Percentiles rank a stretch among this genome's conserved stretches.
Conservation (phyloP, 2,113 vertebrate species). For the Theropithecus gelada region DNA sequence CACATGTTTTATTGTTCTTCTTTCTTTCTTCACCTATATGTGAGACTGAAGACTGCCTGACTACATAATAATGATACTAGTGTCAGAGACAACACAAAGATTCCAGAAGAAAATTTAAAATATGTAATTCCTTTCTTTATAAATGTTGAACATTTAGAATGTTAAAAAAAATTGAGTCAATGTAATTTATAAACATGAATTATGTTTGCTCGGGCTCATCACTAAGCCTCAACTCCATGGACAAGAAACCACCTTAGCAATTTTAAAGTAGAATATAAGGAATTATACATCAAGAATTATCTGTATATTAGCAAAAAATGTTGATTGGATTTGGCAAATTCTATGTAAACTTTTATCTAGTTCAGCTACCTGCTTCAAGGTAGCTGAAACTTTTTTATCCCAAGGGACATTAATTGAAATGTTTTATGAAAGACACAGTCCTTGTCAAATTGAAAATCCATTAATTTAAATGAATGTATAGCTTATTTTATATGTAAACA, state of each 20-base stretch:
- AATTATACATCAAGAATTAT: neutral
- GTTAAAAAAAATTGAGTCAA: neutral
- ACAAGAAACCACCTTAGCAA: neutral
- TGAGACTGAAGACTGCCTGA: neutral
- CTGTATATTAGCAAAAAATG: neutral
- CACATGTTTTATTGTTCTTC: neutral
- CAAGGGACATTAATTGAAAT: neutral
- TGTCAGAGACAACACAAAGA: neutral
- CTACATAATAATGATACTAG: neutral
- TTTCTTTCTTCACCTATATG: neutral
- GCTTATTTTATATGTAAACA: neutral
- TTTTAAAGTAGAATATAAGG: neutral
- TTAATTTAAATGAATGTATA: slow-evolving; percentile 21
- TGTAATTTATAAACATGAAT: neutral
- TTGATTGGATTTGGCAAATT: neutral
- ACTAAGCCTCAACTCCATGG: neutral
- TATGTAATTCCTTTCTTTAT: neutral
- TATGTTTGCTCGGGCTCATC: neutral
- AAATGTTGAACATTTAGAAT: neutral
- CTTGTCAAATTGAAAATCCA: neutral
- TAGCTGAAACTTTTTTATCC: neutral
- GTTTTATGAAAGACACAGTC: neutral
- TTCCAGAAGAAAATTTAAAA: neutral
- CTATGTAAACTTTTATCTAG: neutral
- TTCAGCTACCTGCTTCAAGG: neutral